Evolutionary conservation across 2,113 vertebrate genomes (phyloP).

Genomic region (Candoia aspera): DNA sequence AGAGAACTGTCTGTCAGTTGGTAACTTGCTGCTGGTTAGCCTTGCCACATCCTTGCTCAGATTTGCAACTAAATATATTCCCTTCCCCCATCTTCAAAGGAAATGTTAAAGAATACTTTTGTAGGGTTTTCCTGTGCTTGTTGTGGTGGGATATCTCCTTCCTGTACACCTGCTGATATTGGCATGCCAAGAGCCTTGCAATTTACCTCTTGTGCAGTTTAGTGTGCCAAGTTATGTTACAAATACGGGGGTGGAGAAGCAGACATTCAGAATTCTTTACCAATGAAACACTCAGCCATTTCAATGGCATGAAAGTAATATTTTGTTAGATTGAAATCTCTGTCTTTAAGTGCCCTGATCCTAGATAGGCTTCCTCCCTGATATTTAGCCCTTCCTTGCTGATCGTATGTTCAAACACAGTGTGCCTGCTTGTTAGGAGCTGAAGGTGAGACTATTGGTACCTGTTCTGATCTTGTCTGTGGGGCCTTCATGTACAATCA

Average conservation of each 20-base stretch:
- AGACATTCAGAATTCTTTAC: not conserved
- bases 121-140: not conserved
- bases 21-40: not conserved
- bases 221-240: not conserved
- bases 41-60: not conserved
- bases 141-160: not conserved
- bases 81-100: not conserved
- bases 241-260: not conserved
- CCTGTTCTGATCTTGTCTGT: conserved; percentile 58
- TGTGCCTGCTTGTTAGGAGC: conserved; percentile 59
- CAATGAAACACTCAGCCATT: not conserved
- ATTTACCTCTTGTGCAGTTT: not conserved
- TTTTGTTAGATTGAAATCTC: not conserved
- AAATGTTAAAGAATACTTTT: not conserved
- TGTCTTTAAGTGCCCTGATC: not conserved
- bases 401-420: conserved; percentile 39
- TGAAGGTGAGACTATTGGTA: conserved; percentile 55
- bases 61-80: not conserved
- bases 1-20: not conserved
- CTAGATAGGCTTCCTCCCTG: conserved; percentile 43
- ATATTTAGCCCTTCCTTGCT: conserved; percentile 45
- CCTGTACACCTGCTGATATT: not conserved
- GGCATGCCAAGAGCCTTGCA: not conserved
- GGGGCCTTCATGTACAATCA: conserved; percentile 32
- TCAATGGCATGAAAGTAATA: not conserved